phyloP scores from a whole-genome alignment of 2,888 invertebrate species.

The Hydroisotoma schaefferi region DNA sequence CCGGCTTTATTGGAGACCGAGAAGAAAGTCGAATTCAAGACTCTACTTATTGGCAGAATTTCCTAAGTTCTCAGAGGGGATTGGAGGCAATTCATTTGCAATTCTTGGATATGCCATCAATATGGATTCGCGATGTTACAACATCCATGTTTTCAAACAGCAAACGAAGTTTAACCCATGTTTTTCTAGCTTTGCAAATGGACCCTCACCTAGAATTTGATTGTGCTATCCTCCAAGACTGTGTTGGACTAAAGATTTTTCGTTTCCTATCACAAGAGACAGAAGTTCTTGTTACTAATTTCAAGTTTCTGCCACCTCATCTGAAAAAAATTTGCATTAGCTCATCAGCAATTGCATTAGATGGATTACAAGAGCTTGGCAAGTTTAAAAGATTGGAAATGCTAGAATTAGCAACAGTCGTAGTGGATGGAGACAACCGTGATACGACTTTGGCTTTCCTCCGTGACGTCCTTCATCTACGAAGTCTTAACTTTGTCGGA shows the following conservation, averaged over 20 bases:
- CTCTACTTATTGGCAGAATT: conserved; percentile 15
- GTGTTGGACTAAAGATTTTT: conserved; percentile 21
- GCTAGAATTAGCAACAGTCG: conserved; percentile 25
- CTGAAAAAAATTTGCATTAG: conserved; percentile 21
- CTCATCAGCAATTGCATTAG: conserved; percentile 13
- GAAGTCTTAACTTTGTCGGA: conserved; percentile 17
- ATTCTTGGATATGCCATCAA: conserved; percentile 13
- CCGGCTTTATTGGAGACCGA: conserved; percentile 20
- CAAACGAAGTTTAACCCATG: conserved; percentile 13
- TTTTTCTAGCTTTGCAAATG: background rate
- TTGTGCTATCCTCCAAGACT: conserved; percentile 5
- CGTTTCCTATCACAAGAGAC: conserved; percentile 15
- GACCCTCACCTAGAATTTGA: background rate
- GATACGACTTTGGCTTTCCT: conserved; percentile 8
- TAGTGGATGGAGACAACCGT: conserved; percentile 10
- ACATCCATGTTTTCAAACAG: background rate
- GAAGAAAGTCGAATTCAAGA: conserved; percentile 18
- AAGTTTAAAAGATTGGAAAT: conserved; percentile 25
- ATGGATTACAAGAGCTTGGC: conserved; percentile 7
- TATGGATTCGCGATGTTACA: conserved; percentile 10
- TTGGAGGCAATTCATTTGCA: conserved; percentile 11
- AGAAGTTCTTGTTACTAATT: conserved; percentile 18
- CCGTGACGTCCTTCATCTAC: conserved; percentile 8
- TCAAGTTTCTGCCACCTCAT: conserved; percentile 17
- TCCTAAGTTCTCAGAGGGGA: conserved; percentile 17